Base-by-base conservation (phyloP, 2,113 vertebrate species). In the Myotis lucifugus region DNA sequence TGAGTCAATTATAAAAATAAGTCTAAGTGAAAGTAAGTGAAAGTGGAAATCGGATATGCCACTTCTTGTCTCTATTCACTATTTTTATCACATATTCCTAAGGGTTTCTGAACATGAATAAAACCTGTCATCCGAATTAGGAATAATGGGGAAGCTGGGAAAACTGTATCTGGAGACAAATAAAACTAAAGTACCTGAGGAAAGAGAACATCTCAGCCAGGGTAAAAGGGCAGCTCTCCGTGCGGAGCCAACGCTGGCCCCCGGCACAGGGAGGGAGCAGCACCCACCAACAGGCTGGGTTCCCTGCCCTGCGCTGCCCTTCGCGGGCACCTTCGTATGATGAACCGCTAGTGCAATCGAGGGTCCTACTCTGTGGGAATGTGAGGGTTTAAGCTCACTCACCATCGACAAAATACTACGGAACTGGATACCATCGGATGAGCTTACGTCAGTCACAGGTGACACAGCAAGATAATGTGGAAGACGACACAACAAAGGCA, bases 111-210 rank as follows among this genome's bases (percentile, higher is more conserved):
- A 50, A 56, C 19, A 17, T 15, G 21, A 67, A 40, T 50, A 92
- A 88, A 89, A 73, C 37, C 64, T 52, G 46, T 27, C 54, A 94
- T 67, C 23, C 19, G 64, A 88, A 92, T 85, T 32, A 93, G 17
- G 17, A 92, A 84, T 83, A 76, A 70, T 27, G 81, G 13, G 40
- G 40, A 74, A 79, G 81, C 0, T 73, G 66, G 54, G 77, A 23
- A 77, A 88, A 82, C 18, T 54, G 5, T 67, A 78, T 56, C 37
- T 50, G 76, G n/a, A 48, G 84, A 79, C 5, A 67, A 91, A 79
- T n/a, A 52, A 42, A 52, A 42, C 40, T 90, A 29, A 48, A 77
- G 77, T 67, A 77, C 40, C 42, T 87, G 56, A 87, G 48, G 56
- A 85, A 56, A 72, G 12, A 72, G 48, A 81, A 85, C 25, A 54